phyloP scores from a whole-genome alignment of 2,113 vertebrate species.

The Colius striatus region DNA sequence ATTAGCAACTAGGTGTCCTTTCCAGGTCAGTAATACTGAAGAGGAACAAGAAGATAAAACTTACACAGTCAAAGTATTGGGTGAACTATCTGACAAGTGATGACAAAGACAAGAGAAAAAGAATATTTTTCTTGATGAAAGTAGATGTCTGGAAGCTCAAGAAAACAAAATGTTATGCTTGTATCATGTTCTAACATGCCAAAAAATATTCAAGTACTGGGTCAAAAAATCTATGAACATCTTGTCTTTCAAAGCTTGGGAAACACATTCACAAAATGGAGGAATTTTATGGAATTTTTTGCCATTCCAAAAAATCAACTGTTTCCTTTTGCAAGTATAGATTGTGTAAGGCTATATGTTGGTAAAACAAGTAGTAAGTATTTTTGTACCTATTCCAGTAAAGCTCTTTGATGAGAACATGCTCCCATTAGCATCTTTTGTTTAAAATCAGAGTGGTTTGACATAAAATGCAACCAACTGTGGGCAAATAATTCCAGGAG shows the following conservation, averaged over 20 bases:
- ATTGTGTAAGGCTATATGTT: not conserved
- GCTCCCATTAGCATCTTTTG: not conserved
- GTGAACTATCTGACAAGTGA: not conserved
- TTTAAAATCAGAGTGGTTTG: not conserved
- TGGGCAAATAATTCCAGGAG: not conserved
- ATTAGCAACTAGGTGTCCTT: slow-evolving; percentile 8
- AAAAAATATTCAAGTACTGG: not conserved
- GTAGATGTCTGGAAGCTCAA: not conserved
- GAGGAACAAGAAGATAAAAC: not conserved
- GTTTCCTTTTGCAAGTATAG: not conserved
- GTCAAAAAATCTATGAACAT: not conserved
- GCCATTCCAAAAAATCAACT: not conserved
- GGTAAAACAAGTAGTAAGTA: not conserved
- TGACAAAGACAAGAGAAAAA: not conserved
- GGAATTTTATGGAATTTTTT: not conserved
- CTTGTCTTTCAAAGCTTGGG: not conserved
- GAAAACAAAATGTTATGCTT: not conserved
- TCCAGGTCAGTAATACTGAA: not conserved
- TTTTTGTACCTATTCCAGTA: not conserved
- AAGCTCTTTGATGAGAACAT: not conserved
- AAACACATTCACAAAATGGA: not conserved
- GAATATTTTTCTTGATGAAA: not conserved
- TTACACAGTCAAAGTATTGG: not conserved
- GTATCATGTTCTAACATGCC: not conserved
- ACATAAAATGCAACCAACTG: not conserved